Percentiles rank a stretch among this genome's conserved stretches.
phyloP scores from a whole-genome alignment of 2,113 vertebrate genomes.

The Eulemur macaco region DNA sequence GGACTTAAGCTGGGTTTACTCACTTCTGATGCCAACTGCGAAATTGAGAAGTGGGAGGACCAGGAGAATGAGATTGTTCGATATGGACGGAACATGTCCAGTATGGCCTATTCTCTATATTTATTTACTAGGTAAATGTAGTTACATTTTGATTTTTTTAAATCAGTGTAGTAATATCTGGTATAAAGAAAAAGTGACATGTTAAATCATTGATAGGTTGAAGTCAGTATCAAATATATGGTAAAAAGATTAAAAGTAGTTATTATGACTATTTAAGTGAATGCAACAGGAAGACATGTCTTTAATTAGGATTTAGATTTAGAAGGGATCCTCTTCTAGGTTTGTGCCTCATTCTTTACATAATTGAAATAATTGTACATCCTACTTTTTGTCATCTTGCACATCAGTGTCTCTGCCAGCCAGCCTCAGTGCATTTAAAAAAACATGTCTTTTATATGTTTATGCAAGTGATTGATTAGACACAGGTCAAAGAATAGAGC shows the following conservation, averaged over 20 bases:
- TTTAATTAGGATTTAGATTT: slow-evolving; percentile 18
- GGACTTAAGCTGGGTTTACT: slow-evolving; percentile 95
- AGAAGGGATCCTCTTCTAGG: background rate
- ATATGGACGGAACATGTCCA: slow-evolving; percentile 92
- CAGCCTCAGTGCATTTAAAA: background rate
- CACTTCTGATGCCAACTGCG: slow-evolving; percentile 92
- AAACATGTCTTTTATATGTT: background rate
- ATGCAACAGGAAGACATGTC: background rate
- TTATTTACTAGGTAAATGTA: slow-evolving; percentile 96
- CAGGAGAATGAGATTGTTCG: slow-evolving; percentile 92
- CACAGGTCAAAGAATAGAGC: background rate
- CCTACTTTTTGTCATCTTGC: background rate
- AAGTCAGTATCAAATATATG: background rate
- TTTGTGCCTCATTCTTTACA: background rate
- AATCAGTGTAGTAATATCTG: background rate
- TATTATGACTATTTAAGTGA: background rate
- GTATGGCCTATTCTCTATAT: slow-evolving; percentile 95
- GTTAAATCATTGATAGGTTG: background rate
- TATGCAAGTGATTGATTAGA: background rate
- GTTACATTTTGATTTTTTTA: background rate
- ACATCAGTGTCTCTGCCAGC: background rate
- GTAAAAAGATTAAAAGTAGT: background rate
- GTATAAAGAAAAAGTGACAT: slow-evolving; percentile 18
- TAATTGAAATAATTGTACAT: slow-evolving; percentile 46
- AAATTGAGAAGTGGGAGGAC: slow-evolving; percentile 96